A percentile compares a stretch with the other conserved stretches of the same genome.
phyloP scores from a whole-genome alignment of 1,140 invertebrate species.

The Drosophila nasuta region DNA sequence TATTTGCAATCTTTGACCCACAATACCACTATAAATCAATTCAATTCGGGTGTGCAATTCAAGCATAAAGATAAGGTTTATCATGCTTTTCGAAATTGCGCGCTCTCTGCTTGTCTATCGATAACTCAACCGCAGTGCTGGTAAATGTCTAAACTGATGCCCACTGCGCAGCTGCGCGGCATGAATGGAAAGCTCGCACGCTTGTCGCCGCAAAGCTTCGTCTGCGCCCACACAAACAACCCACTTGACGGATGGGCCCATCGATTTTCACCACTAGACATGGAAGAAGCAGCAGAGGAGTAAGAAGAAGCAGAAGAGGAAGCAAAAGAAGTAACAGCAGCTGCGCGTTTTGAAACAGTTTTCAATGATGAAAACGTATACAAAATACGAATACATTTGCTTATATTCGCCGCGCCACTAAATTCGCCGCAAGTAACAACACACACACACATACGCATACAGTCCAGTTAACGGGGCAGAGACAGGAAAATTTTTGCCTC shows the following conservation, averaged over 20 bases:
- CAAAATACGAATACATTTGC: constrained; percentile 50
- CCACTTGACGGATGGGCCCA: constrained; percentile 45
- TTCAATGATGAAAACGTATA: constrained; percentile 76
- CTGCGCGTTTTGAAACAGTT: constrained; percentile 62
- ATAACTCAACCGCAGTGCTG: constrained; percentile 33
- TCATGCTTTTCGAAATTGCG: constrained; percentile 32
- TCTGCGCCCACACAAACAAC: constrained; percentile 41
- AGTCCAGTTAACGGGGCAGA: constrained; percentile 12
- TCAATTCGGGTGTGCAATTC: not conserved
- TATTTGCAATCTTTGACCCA: constrained; percentile 29
- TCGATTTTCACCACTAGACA: constrained; percentile 71
- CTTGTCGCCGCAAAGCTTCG: constrained; percentile 52
- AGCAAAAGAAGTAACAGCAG: constrained; percentile 39
- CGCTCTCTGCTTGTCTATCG: constrained; percentile 21
- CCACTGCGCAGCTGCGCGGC: constrained; percentile 37
- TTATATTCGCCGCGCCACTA: constrained; percentile 57
- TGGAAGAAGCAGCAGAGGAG: constrained; percentile 14
- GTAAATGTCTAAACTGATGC: not conserved
- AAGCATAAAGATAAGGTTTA: constrained; percentile 16
- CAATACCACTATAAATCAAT: constrained; percentile 34
- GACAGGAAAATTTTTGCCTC: constrained; percentile 56
- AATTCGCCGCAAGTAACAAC: constrained; percentile 65
- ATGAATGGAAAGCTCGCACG: constrained; percentile 68
- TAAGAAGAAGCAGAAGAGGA: constrained; percentile 18
- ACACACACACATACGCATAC: constrained; percentile 15